Evolutionary conservation across 2,797 vertebrate genomes (phyloP), one percentile per base, ranked within the genome.

Genomic region (Squalus acanthias): DNA sequence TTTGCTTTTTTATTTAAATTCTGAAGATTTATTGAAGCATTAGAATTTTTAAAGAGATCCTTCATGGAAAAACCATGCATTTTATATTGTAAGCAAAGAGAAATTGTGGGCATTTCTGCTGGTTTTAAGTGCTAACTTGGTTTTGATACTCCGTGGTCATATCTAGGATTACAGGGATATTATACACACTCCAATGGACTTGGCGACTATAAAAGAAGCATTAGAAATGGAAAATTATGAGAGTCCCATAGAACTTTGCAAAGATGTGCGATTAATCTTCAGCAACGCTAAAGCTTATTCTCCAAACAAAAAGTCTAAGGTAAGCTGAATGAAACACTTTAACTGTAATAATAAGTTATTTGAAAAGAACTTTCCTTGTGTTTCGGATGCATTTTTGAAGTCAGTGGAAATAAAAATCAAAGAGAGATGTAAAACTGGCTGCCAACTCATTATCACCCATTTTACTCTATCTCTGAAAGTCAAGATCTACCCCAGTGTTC

Each of bases 241-340:
- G 96, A 99, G 98, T 97, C 99, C 99, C 33, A 96, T 98, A 96
- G 99, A 99, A 97, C 97, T 99, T 96, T 99, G 99, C 98, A 99
- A 99, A 98, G 99, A 99, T 96, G 98, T 98, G 17, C 98, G 99
- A 87, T 98, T 99, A 88, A 99, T 99, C 98, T 99, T 99, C 97
- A 98, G 98, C 96, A 99, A 99, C 96, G 99, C 99, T 96, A 99
- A 99, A 98, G 98, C 98, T 76, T 99, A 99, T 97, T 99, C 99
- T 33, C 99, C 99, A 96, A 99, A 99, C 98, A 99, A 99, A 97
- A 99, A 98, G 96, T 99, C 99, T 96, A 99, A 99, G 99, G 99
- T 99, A 98, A 95, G 72, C 96, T 96, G 13, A 91, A 95, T 50
- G 15, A 8, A 13, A n/a, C 70, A 74, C 29, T 24, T 50, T 53